Conservation (phyloP, 2,797 vertebrate species). For the Acrossocheilus wenchowensis region DNA sequence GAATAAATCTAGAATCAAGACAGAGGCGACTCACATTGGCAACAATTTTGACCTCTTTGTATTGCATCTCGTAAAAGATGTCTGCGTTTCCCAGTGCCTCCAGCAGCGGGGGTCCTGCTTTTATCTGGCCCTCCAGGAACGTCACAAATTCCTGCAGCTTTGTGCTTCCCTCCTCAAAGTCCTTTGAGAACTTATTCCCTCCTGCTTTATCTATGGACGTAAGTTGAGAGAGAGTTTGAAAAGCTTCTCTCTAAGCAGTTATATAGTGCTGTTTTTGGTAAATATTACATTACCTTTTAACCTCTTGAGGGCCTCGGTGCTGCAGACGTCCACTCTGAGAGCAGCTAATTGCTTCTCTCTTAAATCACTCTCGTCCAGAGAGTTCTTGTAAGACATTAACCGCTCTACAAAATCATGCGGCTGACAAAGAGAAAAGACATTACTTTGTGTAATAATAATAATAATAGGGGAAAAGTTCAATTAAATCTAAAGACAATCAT, state of each 20-base stretch:
- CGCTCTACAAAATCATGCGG: constrained; percentile 90
- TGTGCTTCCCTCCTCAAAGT: constrained; percentile 95
- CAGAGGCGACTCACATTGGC: constrained; percentile 87
- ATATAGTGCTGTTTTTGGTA: background rate
- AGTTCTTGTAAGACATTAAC: constrained; percentile 81
- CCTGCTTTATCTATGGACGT: constrained; percentile 89
- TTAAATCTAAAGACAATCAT: background rate
- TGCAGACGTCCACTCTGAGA: constrained; percentile 92
- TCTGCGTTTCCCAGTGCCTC: constrained; percentile 93
- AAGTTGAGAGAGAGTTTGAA: background rate
- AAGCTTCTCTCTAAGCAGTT: background rate
- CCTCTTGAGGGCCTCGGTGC: constrained; percentile 93
- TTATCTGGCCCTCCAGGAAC: constrained; percentile 91
- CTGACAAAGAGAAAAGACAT: constrained; percentile 67
- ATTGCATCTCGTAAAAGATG: constrained; percentile 97
- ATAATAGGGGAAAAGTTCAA: background rate
- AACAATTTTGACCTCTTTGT: constrained; percentile 98
- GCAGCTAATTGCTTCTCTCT: constrained; percentile 93
- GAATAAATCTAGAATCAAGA: background rate
- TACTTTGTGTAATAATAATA: background rate
- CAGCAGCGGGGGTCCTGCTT: constrained; percentile 85
- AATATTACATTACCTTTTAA: constrained; percentile 83
- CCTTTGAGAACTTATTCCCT: constrained; percentile 96
- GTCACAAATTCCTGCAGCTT: constrained; percentile 95
- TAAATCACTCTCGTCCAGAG: constrained; percentile 87